Conservation (phyloP, 2,888 invertebrate species). For the Stictocephala bisonia region DNA sequence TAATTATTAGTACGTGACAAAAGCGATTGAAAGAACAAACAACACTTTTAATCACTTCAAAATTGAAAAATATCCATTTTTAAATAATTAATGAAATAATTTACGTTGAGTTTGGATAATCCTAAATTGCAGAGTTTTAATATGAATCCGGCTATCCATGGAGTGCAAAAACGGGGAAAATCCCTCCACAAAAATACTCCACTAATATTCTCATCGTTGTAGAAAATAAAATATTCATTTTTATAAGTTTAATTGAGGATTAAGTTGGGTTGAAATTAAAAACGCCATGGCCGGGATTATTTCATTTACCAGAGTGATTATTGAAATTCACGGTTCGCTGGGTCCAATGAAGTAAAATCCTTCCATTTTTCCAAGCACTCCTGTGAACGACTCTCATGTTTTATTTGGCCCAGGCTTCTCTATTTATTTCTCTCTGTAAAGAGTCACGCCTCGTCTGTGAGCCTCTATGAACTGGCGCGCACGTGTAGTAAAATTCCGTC, state of each 20-base stretch:
- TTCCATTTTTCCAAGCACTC: slow-evolving; percentile 6
- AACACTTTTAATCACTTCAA: not conserved
- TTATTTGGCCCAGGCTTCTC: slow-evolving; percentile 1
- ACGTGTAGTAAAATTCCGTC: too few relatives aligned
- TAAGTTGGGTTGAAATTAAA: slow-evolving; percentile 27
- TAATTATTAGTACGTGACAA: not conserved
- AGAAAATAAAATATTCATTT: slow-evolving; percentile 38
- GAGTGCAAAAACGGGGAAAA: slow-evolving; percentile 7
- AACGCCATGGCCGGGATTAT: slow-evolving; percentile 34
- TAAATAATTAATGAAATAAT: slow-evolving; percentile 39
- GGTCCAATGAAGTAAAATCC: slow-evolving; percentile 12
- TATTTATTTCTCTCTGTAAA: slow-evolving; percentile 28
- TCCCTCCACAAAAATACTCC: slow-evolving; percentile 23
- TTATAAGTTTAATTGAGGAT: slow-evolving; percentile 40
- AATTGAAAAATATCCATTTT: not conserved
- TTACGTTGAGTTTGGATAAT: slow-evolving; percentile 8
- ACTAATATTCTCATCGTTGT: slow-evolving; percentile 25
- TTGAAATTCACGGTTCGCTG: slow-evolving; percentile 27
- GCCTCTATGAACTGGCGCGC: too few relatives aligned
- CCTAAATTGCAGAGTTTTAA: slow-evolving; percentile 29
- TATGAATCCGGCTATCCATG: not conserved
- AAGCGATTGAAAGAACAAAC: not conserved
- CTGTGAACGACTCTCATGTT: not conserved
- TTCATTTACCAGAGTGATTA: slow-evolving; percentile 31
- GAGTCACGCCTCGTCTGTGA: too few relatives aligned